phyloP scores from a whole-genome alignment of 2,797 vertebrate genomes.

The Oreortyx pictus region DNA sequence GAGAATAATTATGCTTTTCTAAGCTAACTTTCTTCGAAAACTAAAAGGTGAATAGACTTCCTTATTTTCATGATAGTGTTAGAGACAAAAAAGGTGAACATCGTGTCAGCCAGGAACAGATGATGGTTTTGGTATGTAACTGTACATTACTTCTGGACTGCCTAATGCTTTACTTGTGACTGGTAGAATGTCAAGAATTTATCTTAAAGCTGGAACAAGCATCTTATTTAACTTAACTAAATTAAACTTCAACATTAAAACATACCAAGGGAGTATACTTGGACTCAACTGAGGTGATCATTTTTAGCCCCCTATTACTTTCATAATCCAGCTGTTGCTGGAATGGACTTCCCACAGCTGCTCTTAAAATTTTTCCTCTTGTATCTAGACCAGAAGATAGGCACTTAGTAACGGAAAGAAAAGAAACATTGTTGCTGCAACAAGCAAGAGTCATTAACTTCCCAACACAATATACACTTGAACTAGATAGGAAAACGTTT shows the following conservation, averaged over 20 bases:
- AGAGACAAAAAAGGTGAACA: not conserved
- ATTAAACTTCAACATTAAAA: slow-evolving; percentile 17
- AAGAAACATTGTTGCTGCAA: not conserved
- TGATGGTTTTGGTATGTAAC: not conserved
- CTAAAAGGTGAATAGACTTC: not conserved
- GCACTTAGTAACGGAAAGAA: not conserved
- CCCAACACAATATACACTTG: not conserved
- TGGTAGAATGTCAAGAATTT: slow-evolving; percentile 5
- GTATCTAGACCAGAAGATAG: not conserved
- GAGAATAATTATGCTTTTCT: too few relatives aligned
- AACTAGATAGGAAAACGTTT: not conserved
- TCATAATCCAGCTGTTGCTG: slow-evolving; percentile 5
- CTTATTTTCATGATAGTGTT: not conserved
- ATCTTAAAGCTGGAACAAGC: not conserved
- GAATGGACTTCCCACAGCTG: slow-evolving; percentile 15
- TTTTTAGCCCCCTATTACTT: not conserved
- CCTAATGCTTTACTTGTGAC: not conserved
- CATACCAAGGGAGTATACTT: not conserved
- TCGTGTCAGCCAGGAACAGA: not conserved
- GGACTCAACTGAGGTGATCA: not conserved
- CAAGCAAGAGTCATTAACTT: not conserved
- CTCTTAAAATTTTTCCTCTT: not conserved
- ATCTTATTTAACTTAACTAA: slow-evolving; percentile 12
- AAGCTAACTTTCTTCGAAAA: not conserved
- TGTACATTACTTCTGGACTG: slow-evolving; percentile 6